Conservation (phyloP, 2,797 vertebrate species). For the Acestrorhynchus altus region DNA sequence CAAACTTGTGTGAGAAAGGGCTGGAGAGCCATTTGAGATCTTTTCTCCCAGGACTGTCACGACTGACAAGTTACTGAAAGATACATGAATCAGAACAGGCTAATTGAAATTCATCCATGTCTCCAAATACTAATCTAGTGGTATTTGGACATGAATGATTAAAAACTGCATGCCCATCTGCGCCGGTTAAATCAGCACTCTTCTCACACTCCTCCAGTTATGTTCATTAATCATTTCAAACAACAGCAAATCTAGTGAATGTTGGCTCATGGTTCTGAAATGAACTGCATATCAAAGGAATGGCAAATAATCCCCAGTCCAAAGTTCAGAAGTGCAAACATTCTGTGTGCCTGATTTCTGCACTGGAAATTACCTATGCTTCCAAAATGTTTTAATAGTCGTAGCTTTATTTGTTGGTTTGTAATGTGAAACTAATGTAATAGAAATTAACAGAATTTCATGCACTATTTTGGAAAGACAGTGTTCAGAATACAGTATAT, state of each 20-base stretch:
- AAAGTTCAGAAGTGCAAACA: constrained; percentile 27
- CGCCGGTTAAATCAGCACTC: constrained; percentile 4
- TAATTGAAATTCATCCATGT: constrained; percentile 11
- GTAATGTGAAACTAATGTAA: too few species aligned
- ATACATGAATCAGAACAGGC: constrained; percentile 8
- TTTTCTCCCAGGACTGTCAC: constrained; percentile 7
- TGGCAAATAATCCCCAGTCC: background rate
- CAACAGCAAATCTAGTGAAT: constrained; percentile 35
- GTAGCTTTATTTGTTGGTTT: background rate
- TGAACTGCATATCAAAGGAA: constrained; percentile 12
- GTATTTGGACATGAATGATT: constrained; percentile 31
- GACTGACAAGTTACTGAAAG: constrained; percentile 9
- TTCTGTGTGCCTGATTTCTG: background rate
- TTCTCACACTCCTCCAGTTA: background rate
- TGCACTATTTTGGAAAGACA: too few species aligned
- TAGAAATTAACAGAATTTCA: too few species aligned
- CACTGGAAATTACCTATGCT: background rate
- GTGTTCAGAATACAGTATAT: too few species aligned
- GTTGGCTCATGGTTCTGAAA: constrained; percentile 22
- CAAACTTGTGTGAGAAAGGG: background rate
- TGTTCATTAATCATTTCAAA: constrained; percentile 29
- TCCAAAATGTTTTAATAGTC: background rate
- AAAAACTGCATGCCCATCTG: constrained; percentile 15
- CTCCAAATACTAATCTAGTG: constrained; percentile 1
- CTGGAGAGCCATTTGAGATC: constrained; percentile 1